These are phyloP conservation scores for Cuniculus paca DNA, from an alignment of 2,797 vertebrate species.

Conservation along the genomic window DNA sequence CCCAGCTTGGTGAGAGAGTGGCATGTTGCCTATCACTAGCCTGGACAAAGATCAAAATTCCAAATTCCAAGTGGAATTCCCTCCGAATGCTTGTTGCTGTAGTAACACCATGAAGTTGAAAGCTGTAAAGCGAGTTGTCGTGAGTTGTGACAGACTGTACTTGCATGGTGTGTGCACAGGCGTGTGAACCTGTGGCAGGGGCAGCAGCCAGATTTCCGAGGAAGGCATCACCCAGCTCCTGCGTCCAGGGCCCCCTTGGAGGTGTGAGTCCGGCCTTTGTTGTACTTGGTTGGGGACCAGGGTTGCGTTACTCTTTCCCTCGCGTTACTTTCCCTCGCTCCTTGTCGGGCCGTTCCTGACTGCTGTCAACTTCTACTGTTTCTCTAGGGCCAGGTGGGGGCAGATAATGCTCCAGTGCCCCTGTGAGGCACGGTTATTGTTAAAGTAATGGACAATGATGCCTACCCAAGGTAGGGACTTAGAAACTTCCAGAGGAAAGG, in stretches of 20 bases:
- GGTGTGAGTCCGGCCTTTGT: too few relatives aligned
- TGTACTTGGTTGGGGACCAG: not conserved
- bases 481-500: conserved; percentile 80
- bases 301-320: not conserved
- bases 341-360: not conserved
- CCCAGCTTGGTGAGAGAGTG: too few relatives aligned
- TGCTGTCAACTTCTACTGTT: not conserved
- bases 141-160: too few relatives aligned
- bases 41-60: not conserved
- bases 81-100: not conserved
- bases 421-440: conserved; percentile 54
- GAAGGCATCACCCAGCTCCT: rapidly evolving
- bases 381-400: not conserved
- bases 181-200: rapidly evolving
- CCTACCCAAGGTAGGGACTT: conserved; percentile 42
- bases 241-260: not conserved
- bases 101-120: not conserved
- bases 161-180: too few relatives aligned
- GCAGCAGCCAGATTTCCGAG: not conserved
- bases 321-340: rapidly evolving
- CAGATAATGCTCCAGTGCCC: not conserved
- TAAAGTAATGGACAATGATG: conserved; percentile 71
- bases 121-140: not conserved
- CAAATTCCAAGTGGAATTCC: not conserved
- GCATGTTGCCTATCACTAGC: too few relatives aligned